These are phyloP conservation scores for Drosophila pectinifera DNA, from an alignment of 1,140 invertebrate genomes.

Conservation along the genomic window DNA sequence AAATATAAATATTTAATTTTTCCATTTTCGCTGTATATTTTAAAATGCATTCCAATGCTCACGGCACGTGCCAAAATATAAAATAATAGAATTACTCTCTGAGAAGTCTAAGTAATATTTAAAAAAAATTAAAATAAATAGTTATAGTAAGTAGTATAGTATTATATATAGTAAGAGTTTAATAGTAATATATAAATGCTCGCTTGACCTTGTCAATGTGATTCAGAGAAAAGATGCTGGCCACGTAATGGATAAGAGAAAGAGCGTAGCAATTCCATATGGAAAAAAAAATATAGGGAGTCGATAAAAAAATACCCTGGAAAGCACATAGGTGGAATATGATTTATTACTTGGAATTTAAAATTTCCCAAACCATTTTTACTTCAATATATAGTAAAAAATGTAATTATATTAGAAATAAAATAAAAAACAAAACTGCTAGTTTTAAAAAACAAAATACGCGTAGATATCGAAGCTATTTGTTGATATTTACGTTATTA, in stretches of 20 bases:
- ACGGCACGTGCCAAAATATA: constrained; percentile 35
- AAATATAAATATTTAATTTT: constrained; percentile 18
- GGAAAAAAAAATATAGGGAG: no score
- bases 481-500: no score
- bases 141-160: not conserved
- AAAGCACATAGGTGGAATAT: not conserved
- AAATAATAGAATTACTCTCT: not conserved
- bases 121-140: no score
- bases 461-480: no score
- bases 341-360: not conserved
- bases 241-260: constrained; percentile 15
- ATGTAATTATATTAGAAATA: no score
- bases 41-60: not conserved
- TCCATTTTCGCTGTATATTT: constrained; percentile 16
- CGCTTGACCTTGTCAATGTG: constrained; percentile 36
- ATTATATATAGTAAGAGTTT: not conserved
- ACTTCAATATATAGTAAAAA: no score
- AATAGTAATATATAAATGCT: not conserved
- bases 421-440: no score
- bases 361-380: no score
- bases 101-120: not conserved
- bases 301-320: not conserved
- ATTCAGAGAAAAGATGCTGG: constrained; percentile 31
- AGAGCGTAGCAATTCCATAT: not conserved
- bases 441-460: no score